Evolutionary conservation across 2,113 vertebrate species (phyloP), one percentile per base, ranked within the genome.

Genomic region (Sphaerodactylus townsendi): DNA sequence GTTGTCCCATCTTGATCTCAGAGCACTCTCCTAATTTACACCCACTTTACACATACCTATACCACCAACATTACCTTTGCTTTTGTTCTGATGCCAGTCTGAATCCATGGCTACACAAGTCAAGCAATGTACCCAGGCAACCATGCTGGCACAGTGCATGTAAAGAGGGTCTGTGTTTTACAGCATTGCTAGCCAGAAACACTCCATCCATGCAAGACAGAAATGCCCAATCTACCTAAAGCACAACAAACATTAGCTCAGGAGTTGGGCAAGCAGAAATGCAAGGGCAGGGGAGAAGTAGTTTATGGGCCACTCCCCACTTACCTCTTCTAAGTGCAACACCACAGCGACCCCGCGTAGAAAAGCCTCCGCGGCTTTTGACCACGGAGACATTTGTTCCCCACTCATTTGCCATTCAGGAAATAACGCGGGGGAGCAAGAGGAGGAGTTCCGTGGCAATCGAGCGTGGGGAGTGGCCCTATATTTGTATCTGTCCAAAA

Each of bases 1-100:
- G 90, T 82, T 76, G 82, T 80, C 82, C 83, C 13, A 82, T 69
- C 71, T 75, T 85, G 3, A 89, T 85, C 41, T 83, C 81, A 30
- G 28, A 62, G 17, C 48, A 37, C 5, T 4, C 35, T 41, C 21
- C 33, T 33, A 64, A 33, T 28, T 39, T 41, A 39, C 23, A 59
- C 39, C 35, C 19, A 19, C 23, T 39, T 62, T 77, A 9, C 13
- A 64, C 56, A 79, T 77, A n/a, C 13, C 15, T 44, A 25, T 33
- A 79, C 59, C 44, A 8, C 28, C 77, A 62, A 30, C 39, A 39
- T n/a, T 41, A n/a, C 37, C 28, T 78, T 35, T 41, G 28, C n/a
- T 15, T 39, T 44, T 64, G 39, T 14, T 28, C 59, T 41, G 23
- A 30, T 23, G 53, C 39, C 10, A 77, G 62, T 79, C 59, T 28